These are phyloP conservation scores for Priocnemis perturbator DNA, from an alignment of 2,888 invertebrate species.

Conservation along the genomic window DNA sequence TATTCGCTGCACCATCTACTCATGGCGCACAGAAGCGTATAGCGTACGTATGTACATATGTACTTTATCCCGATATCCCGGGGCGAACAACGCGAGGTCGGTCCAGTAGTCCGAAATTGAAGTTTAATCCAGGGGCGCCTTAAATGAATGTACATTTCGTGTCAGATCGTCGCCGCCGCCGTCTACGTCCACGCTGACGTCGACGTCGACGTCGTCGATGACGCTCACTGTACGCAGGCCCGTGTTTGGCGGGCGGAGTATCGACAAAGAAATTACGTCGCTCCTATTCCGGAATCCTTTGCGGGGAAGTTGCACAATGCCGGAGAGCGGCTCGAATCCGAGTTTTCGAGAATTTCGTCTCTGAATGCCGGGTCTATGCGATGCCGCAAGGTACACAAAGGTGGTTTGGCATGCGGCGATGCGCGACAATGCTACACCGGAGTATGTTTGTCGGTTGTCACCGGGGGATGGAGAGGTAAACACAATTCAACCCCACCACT, in stretches of 20 bases:
- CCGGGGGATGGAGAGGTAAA: slow-evolving; percentile 62
- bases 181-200: background rate
- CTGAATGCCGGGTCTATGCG: slow-evolving; percentile 34
- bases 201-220: background rate
- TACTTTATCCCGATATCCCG: too few species aligned
- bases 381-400: slow-evolving; percentile 45
- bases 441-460: slow-evolving; percentile 64
- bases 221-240: slow-evolving; percentile 14
- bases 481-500: slow-evolving; percentile 55
- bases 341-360: slow-evolving; percentile 38
- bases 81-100: too few species aligned
- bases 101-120: too few species aligned
- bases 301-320: slow-evolving; percentile 6
- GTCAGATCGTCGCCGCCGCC: background rate
- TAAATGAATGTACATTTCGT: background rate
- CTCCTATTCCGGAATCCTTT: slow-evolving; percentile 15
- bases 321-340: background rate
- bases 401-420: slow-evolving; percentile 57
- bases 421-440: slow-evolving; percentile 61
- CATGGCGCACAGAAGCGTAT: background rate
- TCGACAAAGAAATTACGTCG: slow-evolving; percentile 30
- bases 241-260: slow-evolving; percentile 15
- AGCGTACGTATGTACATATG: background rate
- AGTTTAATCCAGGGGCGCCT: background rate
- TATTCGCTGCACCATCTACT: background rate